Conservation (phyloP, 2,888 invertebrate genomes). For the Camponotus fellah region DNA sequence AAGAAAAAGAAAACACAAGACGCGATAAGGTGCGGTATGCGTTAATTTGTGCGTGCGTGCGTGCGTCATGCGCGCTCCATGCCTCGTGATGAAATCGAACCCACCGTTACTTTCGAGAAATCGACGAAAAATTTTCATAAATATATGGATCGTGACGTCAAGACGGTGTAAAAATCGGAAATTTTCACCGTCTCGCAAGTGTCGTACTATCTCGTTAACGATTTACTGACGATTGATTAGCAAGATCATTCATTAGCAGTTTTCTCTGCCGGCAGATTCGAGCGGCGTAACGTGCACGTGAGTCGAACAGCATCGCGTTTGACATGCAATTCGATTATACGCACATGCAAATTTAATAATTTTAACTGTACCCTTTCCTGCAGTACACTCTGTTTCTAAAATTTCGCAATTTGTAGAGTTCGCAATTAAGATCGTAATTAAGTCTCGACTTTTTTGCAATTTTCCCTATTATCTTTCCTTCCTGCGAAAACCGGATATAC, state of each 20-base stretch:
- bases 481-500: neutral
- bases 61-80: neutral
- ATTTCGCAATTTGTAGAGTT: neutral
- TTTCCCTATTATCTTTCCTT: neutral
- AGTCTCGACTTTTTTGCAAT: neutral
- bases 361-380: neutral
- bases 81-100: neutral
- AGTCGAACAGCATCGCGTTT: neutral
- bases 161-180: neutral
- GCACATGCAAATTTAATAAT: neutral
- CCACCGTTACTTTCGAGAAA: neutral
- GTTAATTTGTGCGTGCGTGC: neutral
- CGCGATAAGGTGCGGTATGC: neutral
- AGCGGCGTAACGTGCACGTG: neutral
- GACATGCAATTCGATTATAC: neutral
- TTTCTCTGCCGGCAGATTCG: neutral
- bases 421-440: neutral
- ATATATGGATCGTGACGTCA: neutral
- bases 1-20: neutral
- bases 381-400: neutral
- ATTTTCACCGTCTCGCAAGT: neutral
- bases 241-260: neutral
- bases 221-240: neutral
- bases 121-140: neutral
- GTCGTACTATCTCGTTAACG: neutral